Base-by-base conservation (phyloP, 2,888 invertebrate species). In the Odontothrips loti region DNA sequence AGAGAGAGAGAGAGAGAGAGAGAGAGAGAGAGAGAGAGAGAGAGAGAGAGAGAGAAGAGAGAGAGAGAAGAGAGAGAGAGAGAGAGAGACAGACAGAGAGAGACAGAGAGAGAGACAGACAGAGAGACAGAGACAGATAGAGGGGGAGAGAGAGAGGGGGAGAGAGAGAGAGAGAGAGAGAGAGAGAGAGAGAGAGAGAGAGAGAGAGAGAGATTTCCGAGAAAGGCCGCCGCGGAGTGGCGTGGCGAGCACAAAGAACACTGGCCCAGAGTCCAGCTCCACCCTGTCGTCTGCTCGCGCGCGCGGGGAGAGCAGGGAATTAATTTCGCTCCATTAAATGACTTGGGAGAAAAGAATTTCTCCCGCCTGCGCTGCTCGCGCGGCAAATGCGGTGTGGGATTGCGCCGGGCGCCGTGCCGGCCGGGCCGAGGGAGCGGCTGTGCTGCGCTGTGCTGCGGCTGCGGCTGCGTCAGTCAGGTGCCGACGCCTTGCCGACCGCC, bases 251-350 rank as follows among this genome's bases (percentile, higher is more conserved):
- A 43, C 34, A 43, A 43, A 43, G 34, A 43, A 43, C 34, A 43
- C 34, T 43, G 34, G 34, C 34, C 34, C 34, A 43, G 34, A 43
- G 34, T 43, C 34, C 34, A 43, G 34, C 6, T 6, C 34, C 34
- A 43, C 34, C 34, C 34, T 43, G 34, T 43, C 34, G 34, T 43
- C 34, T 6, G 17, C 58, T 51, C 58, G 58, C 20, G n/a, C 58
- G 58, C 15, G 12, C 68, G 68, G 12, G 27, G 68, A 23, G 68
- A 9, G 23, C 23, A 27, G 58, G 58, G 58, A 75, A 75, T 75
- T 27, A 75, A 23, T 27, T 27, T 75, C 68, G 68, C 27, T 27
- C 68, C 68, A 75, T 75, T 75, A 75, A 75, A 75, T 75, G 23
- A 75, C 68, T 23, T 27, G 68, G 68, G 15, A 58, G 58, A 58